A percentile compares a stretch with the other conserved stretches of the same genome.
phyloP scores from a whole-genome alignment of 2,888 invertebrate genomes.

The Temnothorax ravouxi region DNA sequence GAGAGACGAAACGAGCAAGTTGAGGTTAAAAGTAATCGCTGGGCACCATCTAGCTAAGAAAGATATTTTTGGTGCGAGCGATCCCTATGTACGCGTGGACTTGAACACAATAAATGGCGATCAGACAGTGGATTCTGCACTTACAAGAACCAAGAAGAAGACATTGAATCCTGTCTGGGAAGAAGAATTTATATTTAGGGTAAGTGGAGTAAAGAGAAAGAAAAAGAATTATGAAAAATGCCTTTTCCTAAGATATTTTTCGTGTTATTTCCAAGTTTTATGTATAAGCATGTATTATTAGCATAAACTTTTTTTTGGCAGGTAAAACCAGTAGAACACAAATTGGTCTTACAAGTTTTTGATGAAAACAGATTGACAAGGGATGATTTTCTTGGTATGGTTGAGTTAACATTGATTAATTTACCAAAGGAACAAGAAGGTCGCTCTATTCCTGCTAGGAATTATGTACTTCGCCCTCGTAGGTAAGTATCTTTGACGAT shows the following conservation, averaged over 20 bases:
- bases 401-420: constrained; percentile 93
- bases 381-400: constrained; percentile 99
- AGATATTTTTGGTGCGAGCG: constrained; percentile 99
- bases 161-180: constrained; percentile 99
- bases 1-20: constrained; percentile 93
- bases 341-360: constrained; percentile 98
- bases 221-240: background rate
- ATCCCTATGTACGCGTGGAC: constrained; percentile 98
- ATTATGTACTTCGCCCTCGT: constrained; percentile 96
- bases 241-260: background rate
- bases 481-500: constrained; percentile 90
- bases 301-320: constrained; percentile 82
- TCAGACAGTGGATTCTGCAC: constrained; percentile 95
- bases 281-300: background rate
- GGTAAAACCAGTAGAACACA: constrained; percentile 97
- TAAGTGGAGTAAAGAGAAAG: constrained; percentile 86
- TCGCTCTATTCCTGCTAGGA: constrained; percentile 91
- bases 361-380: constrained; percentile 99
- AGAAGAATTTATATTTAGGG: constrained; percentile 98
- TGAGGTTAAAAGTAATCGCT: constrained; percentile 94
- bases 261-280: background rate
- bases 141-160: constrained; percentile 99
- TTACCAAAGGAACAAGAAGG: constrained; percentile 93
- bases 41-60: constrained; percentile 98
- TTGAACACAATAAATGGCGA: constrained; percentile 94